These are phyloP conservation scores for Phrynocephalus vlangalii DNA, from an alignment of 2,797 vertebrate genomes.

Conservation along the genomic window DNA sequence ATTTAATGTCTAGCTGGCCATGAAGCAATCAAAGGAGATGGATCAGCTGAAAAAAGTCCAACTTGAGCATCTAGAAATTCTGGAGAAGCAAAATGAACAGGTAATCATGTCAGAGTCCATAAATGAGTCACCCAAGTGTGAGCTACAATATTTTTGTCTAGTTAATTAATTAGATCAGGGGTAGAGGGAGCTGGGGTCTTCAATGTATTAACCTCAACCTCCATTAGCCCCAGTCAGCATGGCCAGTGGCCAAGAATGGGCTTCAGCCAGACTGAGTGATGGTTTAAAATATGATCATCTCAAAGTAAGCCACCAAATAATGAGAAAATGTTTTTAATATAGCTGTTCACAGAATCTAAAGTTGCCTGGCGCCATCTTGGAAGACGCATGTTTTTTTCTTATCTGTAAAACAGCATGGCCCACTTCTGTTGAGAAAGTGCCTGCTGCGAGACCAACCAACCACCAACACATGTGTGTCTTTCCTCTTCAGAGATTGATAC, in stretches of 20 bases:
- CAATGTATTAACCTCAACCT: background rate
- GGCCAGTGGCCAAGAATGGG: background rate
- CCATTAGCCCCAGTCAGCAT: background rate
- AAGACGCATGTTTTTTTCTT: background rate
- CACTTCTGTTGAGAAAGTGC: slow-evolving; percentile 19
- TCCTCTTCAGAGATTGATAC: background rate
- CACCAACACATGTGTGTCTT: background rate
- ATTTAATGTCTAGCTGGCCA: slow-evolving; percentile 85
- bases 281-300: background rate
- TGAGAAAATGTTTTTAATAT: background rate
- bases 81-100: slow-evolving; percentile 99
- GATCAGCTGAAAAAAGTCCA: slow-evolving; percentile 96
- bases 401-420: background rate
- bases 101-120: slow-evolving; percentile 74
- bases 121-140: background rate
- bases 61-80: slow-evolving; percentile 92
- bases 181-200: background rate
- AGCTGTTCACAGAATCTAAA: background rate
- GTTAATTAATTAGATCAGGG: background rate
- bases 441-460: background rate
- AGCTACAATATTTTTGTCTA: background rate
- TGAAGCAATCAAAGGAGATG: slow-evolving; percentile 99
- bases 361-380: background rate
- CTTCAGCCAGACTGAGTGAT: background rate
- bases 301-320: background rate